Evolutionary conservation across 2,113 vertebrate species (phyloP).

Genomic region (Ornithorhynchus anatinus): DNA sequence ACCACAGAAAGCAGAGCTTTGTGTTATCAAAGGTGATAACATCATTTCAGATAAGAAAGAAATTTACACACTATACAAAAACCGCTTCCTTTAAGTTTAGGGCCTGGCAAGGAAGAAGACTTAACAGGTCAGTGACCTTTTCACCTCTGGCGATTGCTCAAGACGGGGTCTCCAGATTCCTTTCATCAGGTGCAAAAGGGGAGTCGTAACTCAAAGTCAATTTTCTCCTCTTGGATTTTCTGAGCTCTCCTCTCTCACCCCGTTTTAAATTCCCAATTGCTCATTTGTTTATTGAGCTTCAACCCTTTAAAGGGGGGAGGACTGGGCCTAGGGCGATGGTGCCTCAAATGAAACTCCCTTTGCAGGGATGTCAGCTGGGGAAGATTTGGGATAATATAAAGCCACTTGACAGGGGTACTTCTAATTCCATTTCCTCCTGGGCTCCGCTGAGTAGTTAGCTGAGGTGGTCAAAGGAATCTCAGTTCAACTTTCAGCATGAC

Average conservation of each 20-base stretch:
- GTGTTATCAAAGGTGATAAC: constrained; percentile 40
- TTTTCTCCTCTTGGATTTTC: neutral
- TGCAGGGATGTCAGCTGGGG: neutral
- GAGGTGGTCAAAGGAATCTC: too few relatives aligned
- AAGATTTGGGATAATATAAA: neutral
- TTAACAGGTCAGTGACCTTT: constrained; percentile 48
- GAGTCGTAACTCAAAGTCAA: neutral
- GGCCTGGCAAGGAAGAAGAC: neutral
- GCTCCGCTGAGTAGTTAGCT: too few relatives aligned
- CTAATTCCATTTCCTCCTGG: neutral
- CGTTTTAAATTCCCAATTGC: neutral
- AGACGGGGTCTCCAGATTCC: neutral
- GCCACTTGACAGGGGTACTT: neutral
- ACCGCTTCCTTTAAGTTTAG: constrained; percentile 22
- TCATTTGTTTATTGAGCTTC: neutral
- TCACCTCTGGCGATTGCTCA: constrained; percentile 3
- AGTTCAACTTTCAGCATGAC: too few relatives aligned
- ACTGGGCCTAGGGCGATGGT: too few relatives aligned
- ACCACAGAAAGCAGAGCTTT: constrained; percentile 39
- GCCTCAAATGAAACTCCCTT: neutral
- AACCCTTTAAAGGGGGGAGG: neutral
- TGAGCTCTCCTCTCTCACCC: neutral
- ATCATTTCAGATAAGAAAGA: constrained; percentile 29
- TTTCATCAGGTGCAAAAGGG: neutral
- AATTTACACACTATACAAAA: constrained; percentile 33